Percentiles rank a stretch among this genome's conserved stretches.
These are phyloP conservation scores for Maccullochella peelii DNA, from an alignment of 2,113 vertebrate genomes.

Conservation along the genomic window DNA sequence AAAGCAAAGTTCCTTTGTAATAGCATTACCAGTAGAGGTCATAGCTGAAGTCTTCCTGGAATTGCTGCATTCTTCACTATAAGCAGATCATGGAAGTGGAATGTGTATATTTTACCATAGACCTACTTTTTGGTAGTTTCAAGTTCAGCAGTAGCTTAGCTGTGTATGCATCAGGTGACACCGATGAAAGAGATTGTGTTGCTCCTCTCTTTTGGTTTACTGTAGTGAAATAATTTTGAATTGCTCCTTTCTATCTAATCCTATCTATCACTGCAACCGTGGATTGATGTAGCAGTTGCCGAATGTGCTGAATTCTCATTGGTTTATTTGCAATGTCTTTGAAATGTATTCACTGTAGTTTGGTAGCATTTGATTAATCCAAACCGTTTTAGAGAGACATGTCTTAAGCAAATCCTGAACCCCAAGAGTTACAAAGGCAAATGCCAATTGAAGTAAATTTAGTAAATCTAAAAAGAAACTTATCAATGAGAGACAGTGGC, in stretches of 20 bases:
- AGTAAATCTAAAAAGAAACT: slow-evolving; percentile 8
- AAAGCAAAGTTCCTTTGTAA: slow-evolving; percentile 54
- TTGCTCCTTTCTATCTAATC: slow-evolving; percentile 26
- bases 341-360: background rate
- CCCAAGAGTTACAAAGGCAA: background rate
- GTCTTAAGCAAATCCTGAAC: background rate
- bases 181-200: slow-evolving; percentile 11
- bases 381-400: background rate
- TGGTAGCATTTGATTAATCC: background rate
- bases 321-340: slow-evolving; percentile 3
- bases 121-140: slow-evolving; percentile 35
- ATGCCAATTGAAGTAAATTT: background rate
- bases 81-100: slow-evolving; percentile 72
- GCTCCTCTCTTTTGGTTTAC: slow-evolving; percentile 31
- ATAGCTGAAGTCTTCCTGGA: slow-evolving; percentile 33
- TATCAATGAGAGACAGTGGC: slow-evolving; percentile 9
- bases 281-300: slow-evolving; percentile 14
- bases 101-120: slow-evolving; percentile 46
- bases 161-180: slow-evolving; percentile 28
- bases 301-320: slow-evolving; percentile 1
- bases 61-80: slow-evolving; percentile 57
- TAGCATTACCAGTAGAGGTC: slow-evolving; percentile 38
- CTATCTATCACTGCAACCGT: slow-evolving; percentile 16
- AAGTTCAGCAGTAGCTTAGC: slow-evolving; percentile 40
- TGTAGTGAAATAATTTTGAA: slow-evolving; percentile 47